Conservation (phyloP, 2,797 vertebrate genomes). For the Onychomys leucogaster region DNA sequence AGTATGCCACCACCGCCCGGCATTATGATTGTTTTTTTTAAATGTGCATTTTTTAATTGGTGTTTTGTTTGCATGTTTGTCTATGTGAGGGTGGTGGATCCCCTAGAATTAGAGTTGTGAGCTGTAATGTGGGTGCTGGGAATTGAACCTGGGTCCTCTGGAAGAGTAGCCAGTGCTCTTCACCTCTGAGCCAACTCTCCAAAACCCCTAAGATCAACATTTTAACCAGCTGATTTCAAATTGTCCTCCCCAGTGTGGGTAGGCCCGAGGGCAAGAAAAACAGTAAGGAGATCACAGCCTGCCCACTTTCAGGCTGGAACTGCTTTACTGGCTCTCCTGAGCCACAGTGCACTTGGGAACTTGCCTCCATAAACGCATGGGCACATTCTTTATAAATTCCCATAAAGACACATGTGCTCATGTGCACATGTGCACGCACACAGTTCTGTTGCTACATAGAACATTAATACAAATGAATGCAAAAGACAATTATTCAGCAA, state of each 20-base stretch:
- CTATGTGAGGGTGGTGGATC: not conserved
- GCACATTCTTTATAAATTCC: not conserved
- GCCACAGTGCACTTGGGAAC: too few relatives aligned
- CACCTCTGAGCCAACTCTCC: not conserved
- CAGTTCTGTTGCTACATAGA: conserved; percentile 4
- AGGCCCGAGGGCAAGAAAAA: not conserved
- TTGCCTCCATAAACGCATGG: not conserved
- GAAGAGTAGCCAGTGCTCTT: not conserved
- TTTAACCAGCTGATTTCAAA: not conserved
- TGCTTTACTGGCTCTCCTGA: not conserved
- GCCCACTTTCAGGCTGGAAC: too few relatives aligned
- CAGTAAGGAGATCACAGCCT: not conserved
- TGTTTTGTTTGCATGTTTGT: not conserved
- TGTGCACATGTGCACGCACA: not conserved
- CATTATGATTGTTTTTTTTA: not conserved
- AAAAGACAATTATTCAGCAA: not conserved
- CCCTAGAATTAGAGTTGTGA: not conserved
- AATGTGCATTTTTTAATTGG: not conserved
- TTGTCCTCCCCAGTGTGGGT: not conserved
- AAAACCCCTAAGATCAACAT: not conserved
- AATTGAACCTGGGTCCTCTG: not conserved
- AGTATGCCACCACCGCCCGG: too few relatives aligned
- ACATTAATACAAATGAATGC: not conserved
- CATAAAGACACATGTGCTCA: not conserved
- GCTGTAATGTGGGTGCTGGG: not conserved